These are phyloP conservation scores for Agrilus cyanescens DNA, from an alignment of 2,888 invertebrate genomes.

Conservation along the genomic window DNA sequence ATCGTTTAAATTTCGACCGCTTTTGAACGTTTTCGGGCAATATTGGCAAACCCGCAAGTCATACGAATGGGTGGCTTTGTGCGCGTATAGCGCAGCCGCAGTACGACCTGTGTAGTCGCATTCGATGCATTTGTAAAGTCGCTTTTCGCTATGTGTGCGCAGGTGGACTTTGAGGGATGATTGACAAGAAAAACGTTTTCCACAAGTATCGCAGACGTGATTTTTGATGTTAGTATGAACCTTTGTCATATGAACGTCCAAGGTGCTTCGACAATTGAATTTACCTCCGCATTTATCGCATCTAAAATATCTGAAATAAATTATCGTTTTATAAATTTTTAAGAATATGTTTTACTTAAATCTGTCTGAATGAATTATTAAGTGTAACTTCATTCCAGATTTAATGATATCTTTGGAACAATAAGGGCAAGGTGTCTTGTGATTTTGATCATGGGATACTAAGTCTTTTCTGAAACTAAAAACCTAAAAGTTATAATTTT, in stretches of 20 bases:
- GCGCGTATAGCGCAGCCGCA: constrained; percentile 26
- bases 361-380: constrained; percentile 22
- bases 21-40: constrained; percentile 27
- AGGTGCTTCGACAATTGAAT: constrained; percentile 22
- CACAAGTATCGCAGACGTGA: constrained; percentile 26
- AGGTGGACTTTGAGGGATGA: constrained; percentile 23
- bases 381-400: constrained; percentile 23
- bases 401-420: constrained; percentile 23
- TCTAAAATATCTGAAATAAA: constrained; percentile 12
- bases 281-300: constrained; percentile 21
- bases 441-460: constrained; percentile 22
- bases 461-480: constrained; percentile 19
- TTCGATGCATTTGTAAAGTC: constrained; percentile 23
- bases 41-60: constrained; percentile 24
- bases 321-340: neutral
- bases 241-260: constrained; percentile 23
- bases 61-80: constrained; percentile 25
- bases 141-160: constrained; percentile 23
- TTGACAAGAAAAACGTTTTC: constrained; percentile 24
- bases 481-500: constrained; percentile 13
- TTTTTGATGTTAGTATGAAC: constrained; percentile 25
- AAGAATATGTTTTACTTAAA: constrained; percentile 17
- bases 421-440: constrained; percentile 21
- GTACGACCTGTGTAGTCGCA: constrained; percentile 26
- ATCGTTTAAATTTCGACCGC: constrained; percentile 24